Evolutionary conservation across 2,113 vertebrate genomes (phyloP).

Genomic region (Chiloscyllium plagiosum): DNA sequence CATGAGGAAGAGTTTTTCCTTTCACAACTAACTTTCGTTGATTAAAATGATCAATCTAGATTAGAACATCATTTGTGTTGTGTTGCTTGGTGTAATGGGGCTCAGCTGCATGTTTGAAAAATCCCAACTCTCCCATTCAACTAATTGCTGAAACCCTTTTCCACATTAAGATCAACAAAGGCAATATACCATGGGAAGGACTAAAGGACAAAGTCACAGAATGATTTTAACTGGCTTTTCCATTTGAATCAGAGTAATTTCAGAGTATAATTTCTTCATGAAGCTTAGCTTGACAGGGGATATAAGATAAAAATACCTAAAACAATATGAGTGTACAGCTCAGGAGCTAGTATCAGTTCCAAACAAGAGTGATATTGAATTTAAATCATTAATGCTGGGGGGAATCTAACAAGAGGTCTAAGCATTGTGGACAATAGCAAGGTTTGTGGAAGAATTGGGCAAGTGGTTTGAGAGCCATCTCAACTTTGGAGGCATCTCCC

Average conservation of each 20-base stretch:
- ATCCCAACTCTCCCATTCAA: background rate
- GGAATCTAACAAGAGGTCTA: no score
- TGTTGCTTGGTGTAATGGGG: background rate
- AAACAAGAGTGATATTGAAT: no score
- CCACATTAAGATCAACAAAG: background rate
- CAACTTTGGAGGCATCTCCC: no score
- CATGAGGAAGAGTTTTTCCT: background rate
- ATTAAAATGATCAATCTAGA: background rate
- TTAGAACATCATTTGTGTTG: background rate
- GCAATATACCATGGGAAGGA: background rate
- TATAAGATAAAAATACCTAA: background rate
- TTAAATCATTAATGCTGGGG: no score
- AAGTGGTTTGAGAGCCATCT: no score
- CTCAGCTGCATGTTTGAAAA: background rate
- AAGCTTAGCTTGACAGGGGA: background rate
- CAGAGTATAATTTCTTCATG: background rate
- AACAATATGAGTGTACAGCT: background rate
- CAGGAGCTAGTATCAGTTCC: no score
- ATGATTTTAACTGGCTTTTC: background rate
- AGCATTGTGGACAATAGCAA: no score
- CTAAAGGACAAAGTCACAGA: background rate
- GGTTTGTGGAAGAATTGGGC: no score
- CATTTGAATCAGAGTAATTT: background rate
- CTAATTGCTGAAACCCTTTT: background rate
- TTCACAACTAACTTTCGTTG: background rate